Percentiles rank a stretch among this genome's conserved stretches.
Evolutionary conservation across 2,113 vertebrate species (phyloP).

Genomic region (Notechis scutatus): DNA sequence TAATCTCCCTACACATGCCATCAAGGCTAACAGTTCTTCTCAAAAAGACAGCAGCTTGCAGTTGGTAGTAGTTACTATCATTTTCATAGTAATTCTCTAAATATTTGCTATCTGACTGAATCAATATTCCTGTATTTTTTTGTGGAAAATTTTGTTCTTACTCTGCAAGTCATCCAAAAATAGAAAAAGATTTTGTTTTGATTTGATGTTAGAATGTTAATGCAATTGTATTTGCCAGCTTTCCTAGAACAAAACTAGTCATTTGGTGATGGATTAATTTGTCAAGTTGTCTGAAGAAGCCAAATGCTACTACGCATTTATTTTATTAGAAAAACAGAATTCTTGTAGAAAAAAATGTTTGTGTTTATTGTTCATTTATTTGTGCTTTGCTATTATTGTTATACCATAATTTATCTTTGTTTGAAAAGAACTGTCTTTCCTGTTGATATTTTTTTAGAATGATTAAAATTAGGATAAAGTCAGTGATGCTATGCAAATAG

Average conservation of each 20-base stretch:
- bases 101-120: background rate
- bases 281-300: background rate
- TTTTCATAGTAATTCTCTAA: background rate
- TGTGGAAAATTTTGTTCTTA: background rate
- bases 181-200: background rate
- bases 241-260: background rate
- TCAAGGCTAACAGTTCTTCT: background rate
- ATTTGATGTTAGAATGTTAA: slow-evolving; percentile 17
- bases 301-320: background rate
- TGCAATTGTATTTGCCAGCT: background rate
- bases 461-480: slow-evolving; percentile 5
- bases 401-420: background rate
- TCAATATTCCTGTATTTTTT: background rate
- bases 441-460: background rate
- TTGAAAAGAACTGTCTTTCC: slow-evolving; percentile 2
- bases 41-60: background rate
- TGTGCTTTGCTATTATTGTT: background rate
- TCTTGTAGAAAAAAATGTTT: background rate
- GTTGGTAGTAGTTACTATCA: background rate
- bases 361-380: background rate
- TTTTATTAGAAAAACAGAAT: slow-evolving; percentile 5
- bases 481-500: background rate
- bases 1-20: background rate
- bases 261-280: background rate
- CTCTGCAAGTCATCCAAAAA: background rate